Evolutionary conservation across 2,888 invertebrate species (phyloP), one percentile per base, ranked within the genome.

Genomic region (Oegoconia quadripuncta): DNA sequence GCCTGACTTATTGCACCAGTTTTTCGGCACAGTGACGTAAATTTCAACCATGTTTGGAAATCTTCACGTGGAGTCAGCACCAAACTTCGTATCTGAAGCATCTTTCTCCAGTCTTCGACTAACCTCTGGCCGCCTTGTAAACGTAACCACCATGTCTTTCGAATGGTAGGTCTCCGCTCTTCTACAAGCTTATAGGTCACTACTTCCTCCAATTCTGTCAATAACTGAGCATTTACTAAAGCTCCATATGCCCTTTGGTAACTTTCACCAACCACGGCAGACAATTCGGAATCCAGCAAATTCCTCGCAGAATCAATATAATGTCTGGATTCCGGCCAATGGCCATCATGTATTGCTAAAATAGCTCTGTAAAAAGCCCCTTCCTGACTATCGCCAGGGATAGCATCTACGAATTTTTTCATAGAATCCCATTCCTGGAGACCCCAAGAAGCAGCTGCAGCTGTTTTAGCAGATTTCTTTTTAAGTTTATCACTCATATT

Each of bases 61-160:
- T 99, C 97, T 66, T 99, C 97, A 39, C 95, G 93, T 0, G 98
- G 98, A 1, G 93, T 91, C 36, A 98, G 89, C 0, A 98, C 98
- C 42, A 99, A 82, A 7, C 97, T 97, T 56, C 97, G 95, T 9
- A 99, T 96, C 76, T 97, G 97, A 35, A 99, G 93, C 52, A 99
- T 96, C 60, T 95, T 93, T 54, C 98, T 96, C 99, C 99, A 99
- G 72, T 99, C 99, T 73, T 99, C 99, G 0, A 98, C 97, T 31
- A 97, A 90, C 27, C 95, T 89, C 65, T 99, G 97, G 9, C 98
- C 98, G 1, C 98, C 97, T 69, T 95, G 97, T 16, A 99, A 79
- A 44, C 99, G 89, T 46, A 96, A 92, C 97, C 98, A 98, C 98
- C 98, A 98, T 90, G 97, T 93, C 32, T 90, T 89, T 34, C 92